phyloP scores from a whole-genome alignment of 2,797 vertebrate genomes.

The Chelmon rostratus region DNA sequence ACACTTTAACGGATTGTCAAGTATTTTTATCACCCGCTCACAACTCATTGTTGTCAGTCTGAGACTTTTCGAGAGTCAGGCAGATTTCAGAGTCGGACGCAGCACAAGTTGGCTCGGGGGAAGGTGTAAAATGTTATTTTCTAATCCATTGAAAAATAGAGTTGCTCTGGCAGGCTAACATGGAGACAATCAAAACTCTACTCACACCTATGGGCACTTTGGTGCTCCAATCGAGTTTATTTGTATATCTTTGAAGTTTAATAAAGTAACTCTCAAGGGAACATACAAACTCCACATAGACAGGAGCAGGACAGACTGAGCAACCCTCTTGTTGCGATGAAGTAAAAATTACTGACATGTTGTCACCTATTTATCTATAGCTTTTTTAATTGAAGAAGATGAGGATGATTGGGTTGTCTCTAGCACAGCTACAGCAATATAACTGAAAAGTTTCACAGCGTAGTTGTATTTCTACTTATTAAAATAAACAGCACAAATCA shows the following conservation, averaged over 20 bases:
- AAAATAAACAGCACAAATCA: neutral
- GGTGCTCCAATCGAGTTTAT: conserved; percentile 2
- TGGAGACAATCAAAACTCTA: neutral
- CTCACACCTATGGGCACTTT: neutral
- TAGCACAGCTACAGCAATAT: neutral
- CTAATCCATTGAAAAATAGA: conserved; percentile 19
- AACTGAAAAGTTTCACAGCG: neutral
- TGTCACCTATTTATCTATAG: neutral
- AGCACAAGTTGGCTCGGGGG: conserved; percentile 21
- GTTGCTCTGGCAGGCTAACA: conserved; percentile 4
- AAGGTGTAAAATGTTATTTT: conserved; percentile 49
- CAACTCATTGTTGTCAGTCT: conserved; percentile 56
- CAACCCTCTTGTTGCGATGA: no score
- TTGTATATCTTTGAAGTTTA: conserved; percentile 4
- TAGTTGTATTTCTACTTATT: neutral
- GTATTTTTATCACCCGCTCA: conserved; percentile 54
- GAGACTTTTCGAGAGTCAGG: conserved; percentile 32
- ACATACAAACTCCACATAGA: neutral
- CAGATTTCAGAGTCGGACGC: conserved; percentile 47
- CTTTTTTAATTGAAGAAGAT: no score
- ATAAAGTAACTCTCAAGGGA: neutral
- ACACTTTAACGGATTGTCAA: conserved; percentile 30
- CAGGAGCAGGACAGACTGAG: neutral
- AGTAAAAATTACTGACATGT: neutral
- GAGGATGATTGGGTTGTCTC: no score